Evolutionary conservation across 2,888 invertebrate species (phyloP).

Genomic region (Drosophila vallismaia): DNA sequence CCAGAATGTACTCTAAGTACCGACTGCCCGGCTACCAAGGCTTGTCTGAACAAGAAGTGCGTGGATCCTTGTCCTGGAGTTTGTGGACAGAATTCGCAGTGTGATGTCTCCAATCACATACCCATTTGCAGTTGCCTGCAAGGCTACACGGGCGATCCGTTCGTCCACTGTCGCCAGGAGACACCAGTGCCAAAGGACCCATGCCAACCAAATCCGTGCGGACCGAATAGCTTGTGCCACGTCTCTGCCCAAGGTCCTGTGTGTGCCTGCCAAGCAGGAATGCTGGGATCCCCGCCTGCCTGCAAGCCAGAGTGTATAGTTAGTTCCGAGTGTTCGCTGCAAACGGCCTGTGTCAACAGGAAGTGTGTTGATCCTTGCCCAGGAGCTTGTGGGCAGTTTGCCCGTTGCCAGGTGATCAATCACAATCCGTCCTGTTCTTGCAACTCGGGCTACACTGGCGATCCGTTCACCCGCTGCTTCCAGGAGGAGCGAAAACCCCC

Average conservation of each 20-base stretch:
- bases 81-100: slow-evolving; percentile 93
- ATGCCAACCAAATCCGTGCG: slow-evolving; percentile 85
- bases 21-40: slow-evolving; percentile 90
- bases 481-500: slow-evolving; percentile 80
- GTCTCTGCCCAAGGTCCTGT: slow-evolving; percentile 87
- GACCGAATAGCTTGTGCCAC: slow-evolving; percentile 85
- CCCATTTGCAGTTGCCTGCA: slow-evolving; percentile 90
- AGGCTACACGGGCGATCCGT: slow-evolving; percentile 92
- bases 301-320: slow-evolving; percentile 92
- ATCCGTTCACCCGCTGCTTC: slow-evolving; percentile 90
- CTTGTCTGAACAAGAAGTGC: slow-evolving; percentile 93
- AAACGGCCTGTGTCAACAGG: slow-evolving; percentile 90
- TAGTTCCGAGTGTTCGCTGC: slow-evolving; percentile 89
- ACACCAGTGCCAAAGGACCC: slow-evolving; percentile 84
- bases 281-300: slow-evolving; percentile 89
- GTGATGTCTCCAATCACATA: slow-evolving; percentile 92
- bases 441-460: slow-evolving; percentile 87
- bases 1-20: slow-evolving; percentile 94
- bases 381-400: slow-evolving; percentile 89
- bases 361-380: slow-evolving; percentile 90
- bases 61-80: slow-evolving; percentile 92
- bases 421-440: slow-evolving; percentile 92
- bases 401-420: slow-evolving; percentile 89
- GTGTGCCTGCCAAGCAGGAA: slow-evolving; percentile 90
- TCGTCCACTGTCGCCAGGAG: slow-evolving; percentile 86